Evolutionary conservation across 2,797 vertebrate species (phyloP).

Genomic region (Arnoldichthys spilopterus): DNA sequence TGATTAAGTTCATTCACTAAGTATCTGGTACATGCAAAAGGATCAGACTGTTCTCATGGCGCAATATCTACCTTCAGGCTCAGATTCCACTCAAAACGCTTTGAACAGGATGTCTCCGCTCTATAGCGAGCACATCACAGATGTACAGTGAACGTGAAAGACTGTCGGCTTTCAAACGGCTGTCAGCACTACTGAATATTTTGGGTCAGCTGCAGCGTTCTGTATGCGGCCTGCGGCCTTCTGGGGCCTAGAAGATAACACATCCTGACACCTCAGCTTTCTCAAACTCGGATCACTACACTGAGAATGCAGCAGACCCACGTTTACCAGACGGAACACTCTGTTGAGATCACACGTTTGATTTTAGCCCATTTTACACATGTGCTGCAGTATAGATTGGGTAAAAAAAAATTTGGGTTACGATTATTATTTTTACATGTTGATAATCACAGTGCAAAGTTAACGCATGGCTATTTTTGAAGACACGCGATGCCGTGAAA

Average conservation of each 20-base stretch:
- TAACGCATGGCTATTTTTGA: no score
- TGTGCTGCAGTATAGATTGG: no score
- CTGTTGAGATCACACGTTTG: background rate
- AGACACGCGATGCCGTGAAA: no score
- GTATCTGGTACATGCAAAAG: conserved; percentile 53
- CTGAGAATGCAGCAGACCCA: background rate
- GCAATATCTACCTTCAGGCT: conserved; percentile 43
- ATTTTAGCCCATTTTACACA: no score
- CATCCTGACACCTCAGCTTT: background rate
- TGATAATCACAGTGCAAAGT: no score
- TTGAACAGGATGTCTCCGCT: conserved; percentile 25
- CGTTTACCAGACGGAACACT: background rate
- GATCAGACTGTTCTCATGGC: conserved; percentile 57
- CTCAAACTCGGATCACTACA: background rate
- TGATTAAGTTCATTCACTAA: conserved; percentile 45
- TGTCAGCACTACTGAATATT: conserved; percentile 5
- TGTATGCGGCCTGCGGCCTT: background rate
- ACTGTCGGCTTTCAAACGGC: background rate
- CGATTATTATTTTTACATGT: no score
- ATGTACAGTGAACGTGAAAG: conserved; percentile 14
- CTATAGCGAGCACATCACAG: background rate
- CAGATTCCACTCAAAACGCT: conserved; percentile 21
- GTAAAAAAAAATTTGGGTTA: no score
- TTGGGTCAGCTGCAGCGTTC: background rate
- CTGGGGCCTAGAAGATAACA: background rate